Evolutionary conservation across 2,888 invertebrate genomes (phyloP).

Genomic region (Pimpla rufipes): DNA sequence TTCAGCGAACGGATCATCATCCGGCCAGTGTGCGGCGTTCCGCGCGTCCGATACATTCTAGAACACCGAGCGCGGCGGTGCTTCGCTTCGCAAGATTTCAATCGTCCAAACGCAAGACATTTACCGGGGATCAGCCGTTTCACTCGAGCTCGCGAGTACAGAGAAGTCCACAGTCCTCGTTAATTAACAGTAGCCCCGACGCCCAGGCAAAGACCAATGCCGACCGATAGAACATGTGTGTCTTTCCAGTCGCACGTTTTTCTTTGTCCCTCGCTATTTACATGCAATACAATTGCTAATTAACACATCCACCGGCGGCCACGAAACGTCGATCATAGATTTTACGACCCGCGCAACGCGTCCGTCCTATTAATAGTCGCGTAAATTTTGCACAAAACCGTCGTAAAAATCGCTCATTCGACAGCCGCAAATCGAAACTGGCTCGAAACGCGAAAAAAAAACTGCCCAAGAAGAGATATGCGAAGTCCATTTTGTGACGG

Average conservation of each 20-base stretch:
- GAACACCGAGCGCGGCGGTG: background rate
- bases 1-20: too few species aligned
- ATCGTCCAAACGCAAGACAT: slow-evolving; percentile 27
- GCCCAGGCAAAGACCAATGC: slow-evolving; percentile 53
- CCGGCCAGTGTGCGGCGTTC: background rate
- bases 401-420: too few species aligned
- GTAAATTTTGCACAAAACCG: too few species aligned
- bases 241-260: slow-evolving; percentile 20
- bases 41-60: slow-evolving; percentile 1
- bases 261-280: slow-evolving; percentile 12
- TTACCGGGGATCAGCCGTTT: slow-evolving; percentile 33
- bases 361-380: too few species aligned
- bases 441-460: too few species aligned
- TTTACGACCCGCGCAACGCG: slow-evolving; percentile 2
- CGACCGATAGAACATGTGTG: slow-evolving; percentile 45
- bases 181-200: slow-evolving; percentile 50
- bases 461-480: too few species aligned
- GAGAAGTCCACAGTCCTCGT: slow-evolving; percentile 48
- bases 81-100: slow-evolving; percentile 22
- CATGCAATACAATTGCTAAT: slow-evolving; percentile 29
- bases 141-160: slow-evolving; percentile 38
- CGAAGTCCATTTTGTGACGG: too few species aligned
- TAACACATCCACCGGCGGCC: slow-evolving; percentile 17
- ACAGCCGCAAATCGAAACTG: too few species aligned
- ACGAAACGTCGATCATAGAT: slow-evolving; percentile 43